These are phyloP conservation scores for Bimastos eiseni DNA, from an alignment of 2,888 invertebrate genomes.

Conservation along the genomic window DNA sequence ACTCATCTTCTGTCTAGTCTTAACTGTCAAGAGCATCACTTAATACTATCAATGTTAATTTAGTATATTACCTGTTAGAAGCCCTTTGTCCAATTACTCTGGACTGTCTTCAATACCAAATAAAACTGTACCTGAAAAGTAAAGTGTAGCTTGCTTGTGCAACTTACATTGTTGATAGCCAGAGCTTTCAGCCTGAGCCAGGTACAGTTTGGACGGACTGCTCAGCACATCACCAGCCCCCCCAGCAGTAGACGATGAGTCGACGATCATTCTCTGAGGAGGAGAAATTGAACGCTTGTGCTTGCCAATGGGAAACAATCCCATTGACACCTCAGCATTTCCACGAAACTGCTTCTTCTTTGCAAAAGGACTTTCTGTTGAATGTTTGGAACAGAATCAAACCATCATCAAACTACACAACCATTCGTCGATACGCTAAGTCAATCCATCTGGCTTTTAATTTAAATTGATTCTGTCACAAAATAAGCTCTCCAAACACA, in stretches of 20 bases:
- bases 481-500: not conserved
- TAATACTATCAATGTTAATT: too few relatives aligned
- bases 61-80: too few relatives aligned
- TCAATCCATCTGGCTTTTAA: too few relatives aligned
- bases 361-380: constrained; percentile 5
- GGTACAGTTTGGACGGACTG: not conserved
- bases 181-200: not conserved
- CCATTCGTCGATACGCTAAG: too few relatives aligned
- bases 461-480: not conserved
- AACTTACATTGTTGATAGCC: not conserved
- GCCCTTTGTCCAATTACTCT: too few relatives aligned
- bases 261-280: not conserved
- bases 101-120: too few relatives aligned
- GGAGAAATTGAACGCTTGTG: not conserved
- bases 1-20: too few relatives aligned
- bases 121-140: too few relatives aligned
- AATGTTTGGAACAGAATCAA: not conserved
- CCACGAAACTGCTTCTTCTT: not conserved
- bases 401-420: not conserved
- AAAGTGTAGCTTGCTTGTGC: not conserved
- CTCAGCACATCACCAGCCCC: not conserved
- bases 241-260: not conserved
- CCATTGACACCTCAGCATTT: not conserved
- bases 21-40: too few relatives aligned
- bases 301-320: not conserved